A percentile compares a stretch with the other conserved stretches of the same genome.
phyloP scores from a whole-genome alignment of 1,140 invertebrate genomes.

The Drosophila arawakana region DNA sequence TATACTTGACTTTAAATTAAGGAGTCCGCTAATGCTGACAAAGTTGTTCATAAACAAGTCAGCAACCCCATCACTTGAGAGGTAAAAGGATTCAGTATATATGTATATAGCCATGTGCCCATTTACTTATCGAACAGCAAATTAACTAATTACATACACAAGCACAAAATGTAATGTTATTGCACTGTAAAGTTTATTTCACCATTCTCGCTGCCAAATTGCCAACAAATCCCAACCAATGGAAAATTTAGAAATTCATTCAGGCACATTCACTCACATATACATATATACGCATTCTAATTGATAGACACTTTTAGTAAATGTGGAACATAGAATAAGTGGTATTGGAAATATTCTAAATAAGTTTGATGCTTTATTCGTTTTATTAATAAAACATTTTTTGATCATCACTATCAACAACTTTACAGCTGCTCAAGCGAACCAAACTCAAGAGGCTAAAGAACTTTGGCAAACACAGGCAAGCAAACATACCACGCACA shows the following conservation, averaged over 20 bases:
- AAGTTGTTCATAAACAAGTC: background rate
- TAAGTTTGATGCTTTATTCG: too few species aligned
- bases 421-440: conserved; percentile 45
- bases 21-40: too few species aligned
- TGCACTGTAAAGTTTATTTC: conserved; percentile 20
- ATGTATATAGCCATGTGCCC: background rate
- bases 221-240: conserved; percentile 26
- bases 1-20: background rate
- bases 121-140: conserved; percentile 9
- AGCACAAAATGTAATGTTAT: conserved; percentile 7
- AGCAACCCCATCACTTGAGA: background rate
- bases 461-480: conserved; percentile 48
- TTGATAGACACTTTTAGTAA: background rate
- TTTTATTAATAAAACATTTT: too few species aligned
- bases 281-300: background rate
- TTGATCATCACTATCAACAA: conserved; percentile 20
- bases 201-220: conserved; percentile 15
- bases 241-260: background rate
- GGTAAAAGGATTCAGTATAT: background rate
- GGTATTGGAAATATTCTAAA: background rate
- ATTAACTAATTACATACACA: background rate
- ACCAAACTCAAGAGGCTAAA: conserved; percentile 43
- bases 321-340: background rate
- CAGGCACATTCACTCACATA: conserved; percentile 20
- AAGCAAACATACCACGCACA: background rate